phyloP scores from a whole-genome alignment of 2,113 vertebrate species.

The Menidia beryllina region DNA sequence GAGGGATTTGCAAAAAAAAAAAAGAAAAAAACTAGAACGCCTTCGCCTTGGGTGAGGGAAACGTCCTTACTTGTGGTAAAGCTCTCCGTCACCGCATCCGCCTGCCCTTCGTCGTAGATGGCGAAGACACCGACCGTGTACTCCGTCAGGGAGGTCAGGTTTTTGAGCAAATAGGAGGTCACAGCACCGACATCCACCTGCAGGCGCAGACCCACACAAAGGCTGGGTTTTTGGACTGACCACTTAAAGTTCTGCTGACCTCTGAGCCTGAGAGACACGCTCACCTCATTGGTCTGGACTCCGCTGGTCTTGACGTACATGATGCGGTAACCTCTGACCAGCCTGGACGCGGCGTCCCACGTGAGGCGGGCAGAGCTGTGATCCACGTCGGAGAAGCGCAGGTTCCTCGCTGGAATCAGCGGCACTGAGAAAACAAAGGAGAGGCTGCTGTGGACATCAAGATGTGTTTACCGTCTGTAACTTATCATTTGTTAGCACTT shows the following conservation, averaged over 20 bases:
- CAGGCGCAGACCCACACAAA: not conserved
- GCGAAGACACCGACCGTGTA: conserved; percentile 92
- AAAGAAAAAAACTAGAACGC: not conserved
- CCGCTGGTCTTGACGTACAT: conserved; percentile 90
- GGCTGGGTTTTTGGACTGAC: no score
- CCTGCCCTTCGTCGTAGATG: conserved; percentile 90
- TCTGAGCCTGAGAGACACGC: not conserved
- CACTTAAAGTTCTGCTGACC: not conserved
- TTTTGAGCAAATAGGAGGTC: conserved; percentile 84
- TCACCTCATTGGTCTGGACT: conserved; percentile 91
- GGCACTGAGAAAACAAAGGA: conserved; percentile 80
- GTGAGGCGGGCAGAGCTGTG: conserved; percentile 87
- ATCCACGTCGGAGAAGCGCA: conserved; percentile 88
- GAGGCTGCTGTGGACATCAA: not conserved
- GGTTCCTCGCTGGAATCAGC: conserved; percentile 85
- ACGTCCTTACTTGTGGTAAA: conserved; percentile 88
- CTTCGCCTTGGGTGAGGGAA: not conserved
- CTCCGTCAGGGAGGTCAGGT: conserved; percentile 88
- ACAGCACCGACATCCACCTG: conserved; percentile 90
- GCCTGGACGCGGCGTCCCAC: conserved; percentile 89
- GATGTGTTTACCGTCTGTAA: not conserved
- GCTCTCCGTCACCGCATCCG: conserved; percentile 88
- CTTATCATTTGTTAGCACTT: not conserved
- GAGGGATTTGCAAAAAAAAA: not conserved
- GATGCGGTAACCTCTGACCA: conserved; percentile 87